phyloP scores from a whole-genome alignment of 2,888 invertebrate genomes.

The Tortrix viridana region DNA sequence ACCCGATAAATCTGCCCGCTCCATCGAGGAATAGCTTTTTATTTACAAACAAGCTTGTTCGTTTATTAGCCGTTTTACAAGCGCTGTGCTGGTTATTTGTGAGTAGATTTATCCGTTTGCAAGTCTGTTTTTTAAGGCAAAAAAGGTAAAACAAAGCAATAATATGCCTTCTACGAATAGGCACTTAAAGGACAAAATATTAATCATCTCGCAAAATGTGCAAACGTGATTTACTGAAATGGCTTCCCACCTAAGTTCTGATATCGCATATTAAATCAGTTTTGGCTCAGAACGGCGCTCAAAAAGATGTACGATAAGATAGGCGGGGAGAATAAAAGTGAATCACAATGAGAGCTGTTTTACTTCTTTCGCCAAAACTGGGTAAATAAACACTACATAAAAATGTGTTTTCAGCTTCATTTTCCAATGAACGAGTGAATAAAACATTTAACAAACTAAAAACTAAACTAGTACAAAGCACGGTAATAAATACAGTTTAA shows the following conservation, averaged over 20 bases:
- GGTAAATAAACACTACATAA: no score
- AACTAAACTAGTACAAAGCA: conserved; percentile 5
- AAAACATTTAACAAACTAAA: conserved; percentile 5
- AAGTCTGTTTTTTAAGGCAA: conserved; percentile 37
- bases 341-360: no score
- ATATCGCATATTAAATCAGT: conserved; percentile 26
- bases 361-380: no score
- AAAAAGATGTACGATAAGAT: conserved; percentile 18
- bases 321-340: conserved; percentile 7
- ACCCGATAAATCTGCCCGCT: conserved; percentile 68
- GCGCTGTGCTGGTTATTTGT: conserved; percentile 54
- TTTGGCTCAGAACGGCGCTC: conserved; percentile 13
- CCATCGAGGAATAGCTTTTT: conserved; percentile 71
- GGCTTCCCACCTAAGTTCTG: conserved; percentile 12
- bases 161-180: no score
- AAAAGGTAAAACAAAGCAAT: not conserved
- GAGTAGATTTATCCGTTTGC: conserved; percentile 42
- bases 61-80: conserved; percentile 62
- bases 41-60: conserved; percentile 63
- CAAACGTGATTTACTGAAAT: conserved; percentile 14
- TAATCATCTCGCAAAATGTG: not conserved
- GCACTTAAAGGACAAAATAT: no score
- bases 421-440: not conserved
- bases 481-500: conserved; percentile 5
- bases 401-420: not conserved